Conservation (phyloP, 2,113 vertebrate species). For the Aramus guarauna region DNA sequence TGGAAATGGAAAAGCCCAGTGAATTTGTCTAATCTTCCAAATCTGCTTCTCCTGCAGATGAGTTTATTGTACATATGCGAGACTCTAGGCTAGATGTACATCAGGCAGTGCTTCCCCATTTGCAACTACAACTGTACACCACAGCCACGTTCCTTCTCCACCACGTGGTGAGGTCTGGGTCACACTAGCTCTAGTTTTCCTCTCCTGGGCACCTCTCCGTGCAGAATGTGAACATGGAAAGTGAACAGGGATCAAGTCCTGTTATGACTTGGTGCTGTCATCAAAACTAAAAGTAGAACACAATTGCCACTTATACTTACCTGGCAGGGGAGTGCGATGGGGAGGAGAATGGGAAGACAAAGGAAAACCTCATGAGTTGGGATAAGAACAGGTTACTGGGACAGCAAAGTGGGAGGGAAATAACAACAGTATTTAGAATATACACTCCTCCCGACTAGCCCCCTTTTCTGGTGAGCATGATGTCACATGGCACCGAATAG, state of each 20-base stretch:
- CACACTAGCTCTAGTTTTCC: not conserved
- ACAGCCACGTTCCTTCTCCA: rapidly evolving
- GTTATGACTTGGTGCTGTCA: not conserved
- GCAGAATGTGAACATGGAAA: not conserved
- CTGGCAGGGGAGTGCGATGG: no score
- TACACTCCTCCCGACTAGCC: no score
- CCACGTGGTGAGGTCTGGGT: not conserved
- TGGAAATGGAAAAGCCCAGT: not conserved
- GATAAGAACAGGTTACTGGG: no score
- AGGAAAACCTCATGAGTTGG: no score
- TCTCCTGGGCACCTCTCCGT: not conserved
- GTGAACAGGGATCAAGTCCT: not conserved
- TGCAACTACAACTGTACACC: rapidly evolving
- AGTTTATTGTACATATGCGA: not conserved
- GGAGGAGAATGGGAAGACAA: no score
- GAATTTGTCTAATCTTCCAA: not conserved
- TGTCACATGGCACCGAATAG: no score
- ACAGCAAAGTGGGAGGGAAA: no score
- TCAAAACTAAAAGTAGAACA: not conserved
- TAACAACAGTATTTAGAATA: no score
- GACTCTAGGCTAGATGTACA: not conserved
- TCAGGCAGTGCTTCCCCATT: not conserved
- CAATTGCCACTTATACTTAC: not conserved
- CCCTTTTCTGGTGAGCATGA: no score
- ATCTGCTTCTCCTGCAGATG: not conserved